Percentiles rank a stretch among this genome's conserved stretches.
phyloP scores from a whole-genome alignment of 2,113 vertebrate genomes.

The Willisornis vidua region DNA sequence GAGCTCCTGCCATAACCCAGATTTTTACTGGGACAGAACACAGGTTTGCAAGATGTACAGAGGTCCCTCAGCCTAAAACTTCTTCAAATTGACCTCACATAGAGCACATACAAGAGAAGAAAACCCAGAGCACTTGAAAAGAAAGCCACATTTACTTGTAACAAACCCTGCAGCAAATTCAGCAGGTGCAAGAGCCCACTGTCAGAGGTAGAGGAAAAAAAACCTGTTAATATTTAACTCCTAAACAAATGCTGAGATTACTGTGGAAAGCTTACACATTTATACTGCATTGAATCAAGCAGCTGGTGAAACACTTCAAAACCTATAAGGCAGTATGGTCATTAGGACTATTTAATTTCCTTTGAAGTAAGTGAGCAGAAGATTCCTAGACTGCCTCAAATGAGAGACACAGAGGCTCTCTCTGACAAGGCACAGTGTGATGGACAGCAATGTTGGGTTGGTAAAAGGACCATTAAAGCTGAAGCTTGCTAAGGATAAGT shows the following conservation, averaged over 20 bases:
- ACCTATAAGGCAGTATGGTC: slow-evolving; percentile 35
- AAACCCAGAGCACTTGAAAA: neutral
- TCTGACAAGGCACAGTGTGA: neutral
- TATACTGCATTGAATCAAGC: neutral
- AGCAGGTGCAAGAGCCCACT: slow-evolving; percentile 37
- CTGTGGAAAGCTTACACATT: slow-evolving; percentile 4
- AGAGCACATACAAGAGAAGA: neutral
- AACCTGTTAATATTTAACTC: slow-evolving; percentile 40
- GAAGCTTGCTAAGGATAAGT: neutral
- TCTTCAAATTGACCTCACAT: neutral
- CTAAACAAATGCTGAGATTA: slow-evolving; percentile 39
- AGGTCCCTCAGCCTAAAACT: neutral
- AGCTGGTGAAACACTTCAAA: slow-evolving; percentile 26
- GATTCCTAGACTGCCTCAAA: neutral
- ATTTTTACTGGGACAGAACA: neutral
- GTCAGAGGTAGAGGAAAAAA: neutral
- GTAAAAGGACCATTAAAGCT: neutral
- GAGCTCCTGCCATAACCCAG: neutral
- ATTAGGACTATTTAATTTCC: slow-evolving; percentile 42
- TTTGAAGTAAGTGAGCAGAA: slow-evolving; percentile 21
- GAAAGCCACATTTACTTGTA: neutral
- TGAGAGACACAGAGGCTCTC: neutral
- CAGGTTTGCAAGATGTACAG: neutral
- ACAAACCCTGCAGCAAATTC: neutral
- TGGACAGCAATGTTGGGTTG: neutral